Conservation (phyloP, 2,113 vertebrate species). For the Beaufortia kweichowensis region DNA sequence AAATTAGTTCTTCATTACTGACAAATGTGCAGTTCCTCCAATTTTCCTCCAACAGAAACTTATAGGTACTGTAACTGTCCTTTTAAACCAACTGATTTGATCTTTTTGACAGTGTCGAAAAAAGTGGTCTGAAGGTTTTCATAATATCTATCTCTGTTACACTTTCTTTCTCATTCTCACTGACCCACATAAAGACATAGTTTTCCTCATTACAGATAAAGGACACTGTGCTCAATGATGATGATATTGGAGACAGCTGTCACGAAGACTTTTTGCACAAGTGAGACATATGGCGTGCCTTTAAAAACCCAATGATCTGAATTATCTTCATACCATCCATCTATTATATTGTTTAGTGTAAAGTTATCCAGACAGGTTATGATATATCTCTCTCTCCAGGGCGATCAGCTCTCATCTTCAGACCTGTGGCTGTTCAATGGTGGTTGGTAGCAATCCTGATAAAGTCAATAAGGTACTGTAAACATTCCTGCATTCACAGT, state of each 20-base stretch:
- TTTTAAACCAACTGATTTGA: too few relatives aligned
- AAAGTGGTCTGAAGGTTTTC: too few relatives aligned
- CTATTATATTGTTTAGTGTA: background rate
- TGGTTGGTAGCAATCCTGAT: constrained; percentile 94
- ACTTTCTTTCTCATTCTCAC: constrained; percentile 13
- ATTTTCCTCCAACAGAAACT: too few relatives aligned
- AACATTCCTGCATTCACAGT: constrained; percentile 1
- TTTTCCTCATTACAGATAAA: constrained; percentile 77
- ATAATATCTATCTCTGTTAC: too few relatives aligned
- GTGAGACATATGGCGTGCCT: constrained; percentile 71
- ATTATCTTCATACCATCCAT: background rate
- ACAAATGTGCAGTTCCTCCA: too few relatives aligned
- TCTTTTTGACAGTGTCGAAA: too few relatives aligned
- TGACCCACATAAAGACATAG: background rate
- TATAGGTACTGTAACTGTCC: too few relatives aligned
- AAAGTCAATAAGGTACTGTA: constrained; percentile 94
- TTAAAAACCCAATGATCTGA: constrained; percentile 52
- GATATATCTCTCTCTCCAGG: constrained; percentile 68
- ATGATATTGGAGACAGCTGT: constrained; percentile 97
- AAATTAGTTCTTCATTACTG: too few relatives aligned
- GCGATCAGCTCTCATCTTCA: constrained; percentile 97
- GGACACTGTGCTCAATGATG: constrained; percentile 89
- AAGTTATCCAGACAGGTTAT: background rate
- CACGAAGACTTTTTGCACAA: constrained; percentile 96
- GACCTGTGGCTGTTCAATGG: constrained; percentile 95